Conservation (phyloP, 23 tunicate genomes). For the Diplosoma virens region DNA sequence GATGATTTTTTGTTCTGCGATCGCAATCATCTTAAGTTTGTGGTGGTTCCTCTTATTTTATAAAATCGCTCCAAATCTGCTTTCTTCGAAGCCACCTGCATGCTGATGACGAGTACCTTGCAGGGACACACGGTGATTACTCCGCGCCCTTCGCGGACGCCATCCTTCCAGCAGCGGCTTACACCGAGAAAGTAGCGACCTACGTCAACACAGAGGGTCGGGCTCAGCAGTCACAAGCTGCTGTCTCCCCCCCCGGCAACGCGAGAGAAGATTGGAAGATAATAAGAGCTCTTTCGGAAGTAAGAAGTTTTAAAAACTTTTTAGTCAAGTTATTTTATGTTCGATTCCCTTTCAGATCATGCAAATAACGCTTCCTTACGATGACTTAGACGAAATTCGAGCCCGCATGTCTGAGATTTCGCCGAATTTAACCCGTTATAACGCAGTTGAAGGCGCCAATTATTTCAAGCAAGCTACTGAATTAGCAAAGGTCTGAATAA, state of each 20-base stretch:
- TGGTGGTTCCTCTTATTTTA: too few species aligned
- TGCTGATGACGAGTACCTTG: too few species aligned
- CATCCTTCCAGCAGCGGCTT: conserved; percentile 95
- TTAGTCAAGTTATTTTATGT: too few species aligned
- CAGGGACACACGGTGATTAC: conserved; percentile 87
- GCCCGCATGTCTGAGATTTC: conserved; percentile 75
- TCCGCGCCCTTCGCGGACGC: conserved; percentile 94
- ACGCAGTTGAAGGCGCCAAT: conserved; percentile 71
- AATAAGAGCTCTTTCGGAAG: conserved; percentile 89
- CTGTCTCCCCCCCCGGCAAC: conserved; percentile 95
- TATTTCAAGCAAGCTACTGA: conserved; percentile 84
- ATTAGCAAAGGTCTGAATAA: conserved; percentile 41
- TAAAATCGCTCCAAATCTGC: too few species aligned
- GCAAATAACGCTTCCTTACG: conserved; percentile 72
- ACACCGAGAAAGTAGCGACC: conserved; percentile 97
- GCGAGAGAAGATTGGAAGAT: conserved; percentile 99
- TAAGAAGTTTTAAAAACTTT: too few species aligned
- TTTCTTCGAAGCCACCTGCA: too few species aligned
- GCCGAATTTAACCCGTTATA: conserved; percentile 81
- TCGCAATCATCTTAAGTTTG: too few species aligned
- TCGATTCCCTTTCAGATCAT: conserved; percentile 33
- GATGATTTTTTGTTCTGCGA: too few species aligned
- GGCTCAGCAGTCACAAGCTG: conserved; percentile 78
- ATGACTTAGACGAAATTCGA: conserved; percentile 84
- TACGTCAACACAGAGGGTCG: conserved; percentile 98